phyloP scores from a whole-genome alignment of 2,113 vertebrate species.

The Chitala chitala region DNA sequence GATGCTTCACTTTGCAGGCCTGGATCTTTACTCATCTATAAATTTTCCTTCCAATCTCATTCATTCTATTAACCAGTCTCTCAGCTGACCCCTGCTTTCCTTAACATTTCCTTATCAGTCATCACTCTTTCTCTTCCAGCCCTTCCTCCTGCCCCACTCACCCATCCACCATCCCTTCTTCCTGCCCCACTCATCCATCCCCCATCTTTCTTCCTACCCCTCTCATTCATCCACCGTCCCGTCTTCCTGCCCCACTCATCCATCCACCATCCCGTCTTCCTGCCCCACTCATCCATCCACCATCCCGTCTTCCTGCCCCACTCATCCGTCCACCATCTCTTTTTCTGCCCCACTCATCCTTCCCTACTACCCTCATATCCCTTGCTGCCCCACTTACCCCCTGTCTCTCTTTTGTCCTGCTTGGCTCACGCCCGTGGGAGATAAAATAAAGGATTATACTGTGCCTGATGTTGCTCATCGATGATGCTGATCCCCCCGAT shows the following conservation, averaged over 20 bases:
- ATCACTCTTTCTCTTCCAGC: neutral
- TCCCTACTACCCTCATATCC: constrained; percentile 41
- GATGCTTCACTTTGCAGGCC: too few relatives aligned
- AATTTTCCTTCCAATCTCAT: too few relatives aligned
- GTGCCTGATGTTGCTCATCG: neutral
- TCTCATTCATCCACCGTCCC: neutral
- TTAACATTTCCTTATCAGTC: too few relatives aligned
- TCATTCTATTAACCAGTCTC: too few relatives aligned
- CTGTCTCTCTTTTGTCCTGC: constrained; percentile 40
- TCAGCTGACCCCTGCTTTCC: too few relatives aligned
- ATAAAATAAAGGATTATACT: constrained; percentile 10
- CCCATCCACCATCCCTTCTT: neutral
- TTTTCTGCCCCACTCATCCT: neutral
- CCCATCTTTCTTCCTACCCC: neutral
- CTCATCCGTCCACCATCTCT: neutral
- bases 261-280: too few relatives aligned
- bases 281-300: too few relatives aligned
- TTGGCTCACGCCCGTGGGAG: constrained; percentile 12
- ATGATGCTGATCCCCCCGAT: constrained; percentile 8
- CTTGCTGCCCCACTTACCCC: constrained; percentile 27
- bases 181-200: neutral
- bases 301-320: neutral
- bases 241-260: too few relatives aligned
- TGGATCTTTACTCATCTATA: too few relatives aligned
- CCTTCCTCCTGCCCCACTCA: neutral